Percentiles rank a stretch among this genome's conserved stretches.
phyloP scores from a whole-genome alignment of 2,113 vertebrate genomes.

The Sarotherodon lohbergeri region DNA sequence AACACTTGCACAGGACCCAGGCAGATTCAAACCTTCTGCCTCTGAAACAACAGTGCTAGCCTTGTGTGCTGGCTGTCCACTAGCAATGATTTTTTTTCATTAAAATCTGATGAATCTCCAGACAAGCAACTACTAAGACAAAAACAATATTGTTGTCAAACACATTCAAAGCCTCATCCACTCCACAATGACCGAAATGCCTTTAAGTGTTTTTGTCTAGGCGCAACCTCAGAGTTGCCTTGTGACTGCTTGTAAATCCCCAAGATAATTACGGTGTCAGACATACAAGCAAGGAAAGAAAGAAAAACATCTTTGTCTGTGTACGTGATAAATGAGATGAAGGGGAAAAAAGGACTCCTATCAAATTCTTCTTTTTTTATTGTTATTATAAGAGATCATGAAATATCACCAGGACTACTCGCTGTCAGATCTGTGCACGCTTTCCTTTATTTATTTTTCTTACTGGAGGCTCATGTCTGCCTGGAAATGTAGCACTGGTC shows the following conservation, averaged over 20 bases:
- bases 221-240: neutral
- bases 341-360: neutral
- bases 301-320: neutral
- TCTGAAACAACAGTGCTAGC: neutral
- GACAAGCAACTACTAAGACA: conserved; percentile 1
- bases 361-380: neutral
- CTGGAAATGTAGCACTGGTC: neutral
- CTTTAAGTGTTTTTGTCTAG: conserved; percentile 3
- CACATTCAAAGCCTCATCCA: neutral
- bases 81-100: neutral
- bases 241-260: conserved; percentile 16
- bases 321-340: neutral
- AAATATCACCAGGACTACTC: neutral
- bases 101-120: neutral
- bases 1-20: neutral
- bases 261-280: neutral
- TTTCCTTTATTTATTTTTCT: neutral
- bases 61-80: neutral
- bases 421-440: neutral
- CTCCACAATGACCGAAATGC: neutral
- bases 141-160: conserved; percentile 1
- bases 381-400: neutral
- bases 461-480: neutral
- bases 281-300: neutral
- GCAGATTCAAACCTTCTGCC: neutral